Base-by-base conservation (phyloP, 2,888 invertebrate genomes). In the Chloroclysta siterata region DNA sequence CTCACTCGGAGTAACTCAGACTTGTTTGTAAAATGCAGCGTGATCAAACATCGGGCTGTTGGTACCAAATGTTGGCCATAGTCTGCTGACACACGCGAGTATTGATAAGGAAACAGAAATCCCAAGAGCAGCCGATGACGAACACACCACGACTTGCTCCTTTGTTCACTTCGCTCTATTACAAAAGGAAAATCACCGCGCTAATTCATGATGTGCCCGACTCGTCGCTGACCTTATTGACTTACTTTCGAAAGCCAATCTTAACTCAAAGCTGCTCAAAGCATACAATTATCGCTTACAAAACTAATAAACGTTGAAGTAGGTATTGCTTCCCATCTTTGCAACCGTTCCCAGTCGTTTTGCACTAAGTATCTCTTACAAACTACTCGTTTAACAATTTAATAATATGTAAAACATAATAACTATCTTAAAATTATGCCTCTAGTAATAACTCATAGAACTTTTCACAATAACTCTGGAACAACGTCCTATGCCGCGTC, bases 281-380 rank as follows among this genome's bases (percentile, higher is more conserved):
- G 60, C 64, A 60, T 53, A 57, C 29, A 55, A 69, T 74, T 55
- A 55, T 63, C 51, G 58, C 58, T 60, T 54, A 76, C 75, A 69
- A 39, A 76, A 78, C 72, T 78, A 79, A 71, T 72, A 77, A 77
- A 73, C 74, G 71, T 76, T 69, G 72, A 75, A 78, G 70, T 70
- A 50, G n/a, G 7, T 50, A 71, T 71, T 71, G 52, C 51, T 63
- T 74, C 71, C 76, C 72, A 70, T 81, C 78, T 76, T 77, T 83
- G 89, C 89, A 79, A 84, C 90, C 92, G 92, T 91, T 90, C 92
- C 92, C 92, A 92, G 89, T 87, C 84, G 82, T 85, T 90, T 92
- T 92, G 91, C 90, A 92, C 92, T 92, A 70, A 72, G 58, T 72
- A 91, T 89, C 80, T 81, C 88, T 89, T 92, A 92, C 79, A 80